These are phyloP conservation scores for Drosophila eugracilis DNA, from an alignment of 1,140 invertebrate species.

Conservation along the genomic window DNA sequence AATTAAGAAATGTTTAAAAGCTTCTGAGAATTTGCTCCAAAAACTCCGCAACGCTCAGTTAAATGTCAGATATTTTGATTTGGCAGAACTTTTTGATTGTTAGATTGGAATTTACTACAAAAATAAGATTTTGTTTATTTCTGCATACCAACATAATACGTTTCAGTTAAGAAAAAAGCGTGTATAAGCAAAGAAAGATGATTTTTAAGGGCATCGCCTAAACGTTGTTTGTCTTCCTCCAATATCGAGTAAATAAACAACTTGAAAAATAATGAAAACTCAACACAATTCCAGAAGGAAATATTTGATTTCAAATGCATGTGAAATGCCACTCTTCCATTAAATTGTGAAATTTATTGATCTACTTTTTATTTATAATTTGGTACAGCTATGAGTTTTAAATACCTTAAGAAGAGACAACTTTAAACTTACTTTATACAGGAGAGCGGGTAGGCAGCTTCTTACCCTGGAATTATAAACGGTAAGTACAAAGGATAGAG, in stretches of 20 bases:
- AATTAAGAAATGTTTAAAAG: background rate
- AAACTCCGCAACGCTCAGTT: background rate
- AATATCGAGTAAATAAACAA: background rate
- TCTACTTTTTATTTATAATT: conserved; percentile 1
- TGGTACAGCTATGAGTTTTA: conserved; percentile 23
- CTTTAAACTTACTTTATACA: conserved; percentile 46
- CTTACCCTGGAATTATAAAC: conserved; percentile 26
- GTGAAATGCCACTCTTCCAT: too few relatives aligned
- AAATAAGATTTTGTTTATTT: background rate
- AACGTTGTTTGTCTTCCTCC: background rate
- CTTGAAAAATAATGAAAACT: background rate
- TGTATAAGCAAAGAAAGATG: background rate
- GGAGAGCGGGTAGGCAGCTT: conserved; percentile 1
- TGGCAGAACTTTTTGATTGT: background rate
- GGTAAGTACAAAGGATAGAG: conserved; percentile 6
- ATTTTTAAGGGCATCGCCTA: background rate
- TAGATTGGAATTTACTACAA: background rate
- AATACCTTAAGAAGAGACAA: conserved; percentile 44
- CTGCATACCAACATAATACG: background rate
- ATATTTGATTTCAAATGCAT: background rate
- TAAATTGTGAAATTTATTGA: background rate
- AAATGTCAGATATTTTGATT: background rate
- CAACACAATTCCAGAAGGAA: background rate
- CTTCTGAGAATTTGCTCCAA: background rate
- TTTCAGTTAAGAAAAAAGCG: background rate